These are phyloP conservation scores for Triplophysa yarkandensis DNA, from an alignment of 2,797 vertebrate species.

Conservation along the genomic window DNA sequence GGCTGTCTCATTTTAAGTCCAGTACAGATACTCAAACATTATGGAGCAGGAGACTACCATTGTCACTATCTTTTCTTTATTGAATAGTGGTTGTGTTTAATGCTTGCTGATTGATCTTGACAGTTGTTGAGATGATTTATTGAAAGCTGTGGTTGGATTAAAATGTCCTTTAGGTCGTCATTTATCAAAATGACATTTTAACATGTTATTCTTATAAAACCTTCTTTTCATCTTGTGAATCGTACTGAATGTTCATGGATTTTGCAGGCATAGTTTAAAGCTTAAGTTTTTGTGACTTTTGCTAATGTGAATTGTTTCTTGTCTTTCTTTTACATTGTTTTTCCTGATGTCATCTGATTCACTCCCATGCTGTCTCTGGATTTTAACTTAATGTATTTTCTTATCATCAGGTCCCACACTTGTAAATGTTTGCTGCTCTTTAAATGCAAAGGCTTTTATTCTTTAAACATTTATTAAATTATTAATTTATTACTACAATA, in stretches of 20 bases:
- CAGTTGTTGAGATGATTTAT: constrained; percentile 32
- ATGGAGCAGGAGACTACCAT: not conserved
- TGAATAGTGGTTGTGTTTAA: constrained; percentile 3
- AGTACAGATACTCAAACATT: not conserved
- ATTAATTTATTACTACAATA: no score
- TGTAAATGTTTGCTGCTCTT: no score
- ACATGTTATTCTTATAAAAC: constrained; percentile 4
- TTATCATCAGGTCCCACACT: no score
- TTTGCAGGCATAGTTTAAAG: not conserved
- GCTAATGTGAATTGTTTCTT: not conserved
- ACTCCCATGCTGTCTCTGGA: no score
- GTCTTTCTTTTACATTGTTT: no score
- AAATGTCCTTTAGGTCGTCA: constrained; percentile 31
- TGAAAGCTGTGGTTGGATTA: constrained; percentile 26
- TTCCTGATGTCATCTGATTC: no score
- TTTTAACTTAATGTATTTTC: no score
- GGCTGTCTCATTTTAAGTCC: not conserved
- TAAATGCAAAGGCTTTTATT: no score
- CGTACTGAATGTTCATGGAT: constrained; percentile 6
- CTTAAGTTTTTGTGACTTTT: not conserved
- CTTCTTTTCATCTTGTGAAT: constrained; percentile 9
- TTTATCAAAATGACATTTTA: constrained; percentile 42
- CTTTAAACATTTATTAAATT: no score
- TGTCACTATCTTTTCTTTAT: constrained; percentile 1
- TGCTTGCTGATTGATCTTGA: constrained; percentile 6